Percentiles rank a stretch among this genome's conserved stretches.
Conservation (phyloP, 1,140 invertebrate genomes). For the Mycetomoellerius zeteki region DNA sequence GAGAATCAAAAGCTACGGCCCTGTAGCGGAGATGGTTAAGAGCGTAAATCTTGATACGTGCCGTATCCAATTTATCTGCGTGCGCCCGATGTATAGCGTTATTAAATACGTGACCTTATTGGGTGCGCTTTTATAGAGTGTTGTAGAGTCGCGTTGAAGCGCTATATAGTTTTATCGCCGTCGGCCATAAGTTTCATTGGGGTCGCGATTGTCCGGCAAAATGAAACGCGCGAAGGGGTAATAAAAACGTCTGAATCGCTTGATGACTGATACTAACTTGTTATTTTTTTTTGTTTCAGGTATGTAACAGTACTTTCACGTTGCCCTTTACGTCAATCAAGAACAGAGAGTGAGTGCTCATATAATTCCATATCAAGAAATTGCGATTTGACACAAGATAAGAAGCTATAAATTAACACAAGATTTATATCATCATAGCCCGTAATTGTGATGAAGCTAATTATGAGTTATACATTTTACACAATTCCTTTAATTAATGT, state of each 20-base stretch:
- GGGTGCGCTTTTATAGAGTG: constrained; percentile 31
- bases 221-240: constrained; percentile 31
- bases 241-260: constrained; percentile 39
- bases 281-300: constrained; percentile 67
- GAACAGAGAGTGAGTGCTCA: constrained; percentile 45
- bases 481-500: not conserved
- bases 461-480: not conserved
- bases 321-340: constrained; percentile 7
- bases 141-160: constrained; percentile 41
- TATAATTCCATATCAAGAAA: not conserved
- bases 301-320: constrained; percentile 61
- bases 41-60: constrained; percentile 76
- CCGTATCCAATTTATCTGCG: constrained; percentile 73
- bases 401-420: too few species aligned
- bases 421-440: not conserved
- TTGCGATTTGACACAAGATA: too few species aligned
- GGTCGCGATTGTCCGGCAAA: constrained; percentile 43
- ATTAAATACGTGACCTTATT: constrained; percentile 76
- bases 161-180: constrained; percentile 44
- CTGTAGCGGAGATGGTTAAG: constrained; percentile 11
- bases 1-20: constrained; percentile 49
- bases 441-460: not conserved
- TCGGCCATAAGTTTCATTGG: constrained; percentile 60
- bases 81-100: constrained; percentile 67
- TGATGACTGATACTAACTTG: constrained; percentile 42